These are phyloP conservation scores for Asarcornis scutulata DNA, from an alignment of 2,113 vertebrate genomes.

Conservation along the genomic window DNA sequence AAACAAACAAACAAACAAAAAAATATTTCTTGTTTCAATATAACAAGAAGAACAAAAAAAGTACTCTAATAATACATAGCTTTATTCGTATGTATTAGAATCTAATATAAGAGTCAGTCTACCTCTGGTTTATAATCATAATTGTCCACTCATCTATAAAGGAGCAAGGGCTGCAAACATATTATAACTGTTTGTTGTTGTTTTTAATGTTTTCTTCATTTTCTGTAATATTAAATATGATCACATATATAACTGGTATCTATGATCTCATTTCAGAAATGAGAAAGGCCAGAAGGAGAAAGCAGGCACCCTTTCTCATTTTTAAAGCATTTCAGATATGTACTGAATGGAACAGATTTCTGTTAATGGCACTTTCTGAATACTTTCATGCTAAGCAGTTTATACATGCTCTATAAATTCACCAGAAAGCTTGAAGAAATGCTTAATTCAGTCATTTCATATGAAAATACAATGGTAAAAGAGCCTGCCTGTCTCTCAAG, in stretches of 20 bases:
- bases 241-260: neutral
- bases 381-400: neutral
- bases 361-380: neutral
- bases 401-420: neutral
- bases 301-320: neutral
- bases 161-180: neutral
- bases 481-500: neutral
- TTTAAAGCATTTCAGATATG: neutral
- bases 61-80: neutral
- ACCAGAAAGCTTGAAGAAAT: neutral
- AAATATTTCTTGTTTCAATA: neutral
- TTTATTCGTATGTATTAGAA: neutral
- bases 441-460: neutral
- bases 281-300: neutral
- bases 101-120: neutral
- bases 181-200: neutral
- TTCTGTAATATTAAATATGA: neutral
- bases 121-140: neutral
- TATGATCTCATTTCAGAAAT: conserved; percentile 4
- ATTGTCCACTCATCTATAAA: neutral
- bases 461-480: neutral
- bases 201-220: neutral
- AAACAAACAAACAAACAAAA: neutral
- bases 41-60: neutral
- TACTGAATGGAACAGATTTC: neutral